Evolutionary conservation across 2,797 vertebrate genomes (phyloP).

Genomic region (Xenops minutus): DNA sequence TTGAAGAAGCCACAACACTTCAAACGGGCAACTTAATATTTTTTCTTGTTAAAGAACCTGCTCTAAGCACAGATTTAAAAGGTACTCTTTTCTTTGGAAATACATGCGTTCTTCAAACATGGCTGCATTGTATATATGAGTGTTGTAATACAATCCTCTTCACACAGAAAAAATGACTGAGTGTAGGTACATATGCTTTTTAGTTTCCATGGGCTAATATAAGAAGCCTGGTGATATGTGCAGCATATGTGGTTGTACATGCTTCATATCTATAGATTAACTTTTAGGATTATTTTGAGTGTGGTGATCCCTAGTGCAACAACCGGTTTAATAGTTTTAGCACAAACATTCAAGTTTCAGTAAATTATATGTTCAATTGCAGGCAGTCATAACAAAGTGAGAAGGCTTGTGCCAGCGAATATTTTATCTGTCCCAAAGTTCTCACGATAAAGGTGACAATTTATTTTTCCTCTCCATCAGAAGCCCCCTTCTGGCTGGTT

Average conservation of each 20-base stretch:
- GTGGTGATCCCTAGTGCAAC: not conserved
- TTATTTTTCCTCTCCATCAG: not conserved
- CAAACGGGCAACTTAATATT: not conserved
- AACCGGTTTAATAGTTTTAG: not conserved
- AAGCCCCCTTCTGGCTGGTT: not conserved
- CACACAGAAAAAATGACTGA: not conserved
- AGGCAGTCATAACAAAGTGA: not conserved
- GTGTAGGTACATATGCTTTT: not conserved
- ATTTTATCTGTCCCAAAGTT: not conserved
- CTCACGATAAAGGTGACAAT: not conserved
- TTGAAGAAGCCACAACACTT: conserved; percentile 32
- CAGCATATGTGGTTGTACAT: not conserved
- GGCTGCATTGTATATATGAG: accelerated
- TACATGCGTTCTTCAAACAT: not conserved
- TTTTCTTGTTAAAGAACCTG: conserved; percentile 1
- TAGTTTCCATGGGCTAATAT: not conserved
- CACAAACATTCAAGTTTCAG: not conserved
- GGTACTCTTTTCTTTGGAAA: not conserved
- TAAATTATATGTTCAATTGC: not conserved
- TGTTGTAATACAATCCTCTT: not conserved
- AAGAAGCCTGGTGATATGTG: not conserved
- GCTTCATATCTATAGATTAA: not conserved
- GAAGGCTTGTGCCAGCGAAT: not conserved
- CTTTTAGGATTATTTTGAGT: not conserved
- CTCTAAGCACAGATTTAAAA: not conserved